These are phyloP conservation scores for Xanthia togata DNA, from an alignment of 2,888 invertebrate genomes.

Conservation along the genomic window DNA sequence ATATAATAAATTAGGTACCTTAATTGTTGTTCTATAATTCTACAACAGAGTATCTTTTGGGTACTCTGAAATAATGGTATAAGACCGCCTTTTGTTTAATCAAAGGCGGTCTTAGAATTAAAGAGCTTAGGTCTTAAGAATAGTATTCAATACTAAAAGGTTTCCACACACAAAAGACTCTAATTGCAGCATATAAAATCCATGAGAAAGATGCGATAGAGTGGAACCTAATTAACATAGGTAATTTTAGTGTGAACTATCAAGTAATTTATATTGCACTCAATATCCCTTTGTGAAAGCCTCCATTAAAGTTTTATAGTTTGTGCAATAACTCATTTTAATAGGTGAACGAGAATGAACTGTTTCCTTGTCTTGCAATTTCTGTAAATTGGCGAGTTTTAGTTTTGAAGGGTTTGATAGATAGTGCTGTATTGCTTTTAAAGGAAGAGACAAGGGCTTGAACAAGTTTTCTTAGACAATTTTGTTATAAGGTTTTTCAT, in stretches of 20 bases:
- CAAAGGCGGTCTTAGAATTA: too few species aligned
- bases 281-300: constrained; percentile 36
- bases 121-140: not conserved
- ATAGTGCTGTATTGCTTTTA: constrained; percentile 25
- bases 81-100: not conserved
- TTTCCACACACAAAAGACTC: not conserved
- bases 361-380: constrained; percentile 28
- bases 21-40: not conserved
- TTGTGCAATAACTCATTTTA: constrained; percentile 44
- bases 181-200: constrained; percentile 2
- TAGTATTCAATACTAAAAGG: not conserved
- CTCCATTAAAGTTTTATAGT: constrained; percentile 38
- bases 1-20: not conserved
- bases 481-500: not conserved
- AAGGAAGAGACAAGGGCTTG: not conserved
- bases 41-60: not conserved
- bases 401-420: not conserved
- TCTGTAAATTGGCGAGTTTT: constrained; percentile 14
- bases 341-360: constrained; percentile 22
- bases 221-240: constrained; percentile 46
- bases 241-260: constrained; percentile 41
- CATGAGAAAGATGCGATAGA: constrained; percentile 43
- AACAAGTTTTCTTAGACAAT: not conserved
- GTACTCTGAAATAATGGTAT: not conserved
- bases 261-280: constrained; percentile 54